Evolutionary conservation across 2,888 invertebrate species (phyloP).

Genomic region (Carabus problematicus): DNA sequence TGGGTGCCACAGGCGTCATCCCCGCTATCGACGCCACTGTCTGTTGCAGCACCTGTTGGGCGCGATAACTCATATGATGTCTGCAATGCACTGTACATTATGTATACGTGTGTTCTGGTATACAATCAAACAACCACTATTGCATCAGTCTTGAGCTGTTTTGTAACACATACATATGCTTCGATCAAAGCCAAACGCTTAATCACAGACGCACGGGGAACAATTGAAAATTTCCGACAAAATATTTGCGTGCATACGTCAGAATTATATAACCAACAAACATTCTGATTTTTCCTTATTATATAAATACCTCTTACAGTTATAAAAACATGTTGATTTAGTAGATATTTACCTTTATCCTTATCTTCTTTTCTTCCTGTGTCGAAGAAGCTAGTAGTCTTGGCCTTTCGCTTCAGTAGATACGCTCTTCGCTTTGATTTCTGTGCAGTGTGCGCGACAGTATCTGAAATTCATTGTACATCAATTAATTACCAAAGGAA

Average conservation of each 20-base stretch:
- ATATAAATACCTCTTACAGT: no score
- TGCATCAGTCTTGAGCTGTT: conserved; percentile 4
- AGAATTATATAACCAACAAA: neutral
- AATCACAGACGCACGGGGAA: no score
- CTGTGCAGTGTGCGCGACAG: conserved; percentile 60
- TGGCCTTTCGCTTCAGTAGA: conserved; percentile 84
- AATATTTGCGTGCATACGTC: no score
- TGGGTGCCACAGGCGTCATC: conserved; percentile 27
- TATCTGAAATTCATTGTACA: conserved; percentile 55
- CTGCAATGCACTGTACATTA: neutral
- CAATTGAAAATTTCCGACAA: no score
- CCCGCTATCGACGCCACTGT: conserved; percentile 3
- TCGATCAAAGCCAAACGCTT: neutral
- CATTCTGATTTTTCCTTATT: neutral
- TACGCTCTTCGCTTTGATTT: conserved; percentile 82
- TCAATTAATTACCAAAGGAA: neutral
- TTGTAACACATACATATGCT: neutral
- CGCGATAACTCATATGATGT: conserved; percentile 8
- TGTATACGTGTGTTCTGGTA: neutral
- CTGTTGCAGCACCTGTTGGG: conserved; percentile 31
- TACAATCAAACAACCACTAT: conserved; percentile 1
- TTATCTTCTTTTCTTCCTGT: conserved; percentile 74
- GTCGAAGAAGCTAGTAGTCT: conserved; percentile 88
- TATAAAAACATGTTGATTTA: no score
- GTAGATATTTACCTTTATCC: conserved; percentile 66